These are phyloP conservation scores for Scomber colias DNA, from an alignment of 2,113 vertebrate genomes.

Conservation along the genomic window DNA sequence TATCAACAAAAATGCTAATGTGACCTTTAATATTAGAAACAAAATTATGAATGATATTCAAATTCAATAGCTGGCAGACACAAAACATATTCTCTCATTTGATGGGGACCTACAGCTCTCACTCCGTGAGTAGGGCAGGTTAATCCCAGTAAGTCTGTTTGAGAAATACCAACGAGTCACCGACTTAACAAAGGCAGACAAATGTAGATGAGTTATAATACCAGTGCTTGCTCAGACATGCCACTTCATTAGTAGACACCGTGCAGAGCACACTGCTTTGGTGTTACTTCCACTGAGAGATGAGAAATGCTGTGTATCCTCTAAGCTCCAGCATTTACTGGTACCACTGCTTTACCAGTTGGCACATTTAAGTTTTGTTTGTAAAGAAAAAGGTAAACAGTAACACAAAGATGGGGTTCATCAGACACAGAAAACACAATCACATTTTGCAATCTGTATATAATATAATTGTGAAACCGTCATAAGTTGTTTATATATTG, in stretches of 20 bases:
- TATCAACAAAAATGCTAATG: constrained; percentile 85
- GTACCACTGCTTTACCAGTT: not conserved
- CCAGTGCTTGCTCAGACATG: constrained; percentile 11
- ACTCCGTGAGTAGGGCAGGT: constrained; percentile 50
- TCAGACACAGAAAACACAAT: not conserved
- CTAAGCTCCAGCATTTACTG: not conserved
- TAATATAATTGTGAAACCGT: not conserved
- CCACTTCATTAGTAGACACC: constrained; percentile 18
- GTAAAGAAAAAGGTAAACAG: not conserved
- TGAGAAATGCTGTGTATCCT: not conserved
- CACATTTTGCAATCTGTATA: not conserved
- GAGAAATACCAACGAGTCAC: constrained; percentile 39
- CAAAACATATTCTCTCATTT: constrained; percentile 63
- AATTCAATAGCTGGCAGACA: constrained; percentile 78
- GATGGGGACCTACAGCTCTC: constrained; percentile 52
- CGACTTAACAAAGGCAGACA: constrained; percentile 53
- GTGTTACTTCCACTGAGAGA: constrained; percentile 11
- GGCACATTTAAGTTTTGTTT: not conserved
- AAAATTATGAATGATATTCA: constrained; percentile 82
- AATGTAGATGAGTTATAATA: constrained; percentile 49
- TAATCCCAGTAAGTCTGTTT: constrained; percentile 64
- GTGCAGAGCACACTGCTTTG: constrained; percentile 19
- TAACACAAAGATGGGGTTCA: not conserved
- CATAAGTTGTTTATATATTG: not conserved
- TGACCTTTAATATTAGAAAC: constrained; percentile 84